Evolutionary conservation across 2,797 vertebrate species (phyloP), one percentile per base, ranked within the genome.

Genomic region (Chloroceryle inda): DNA sequence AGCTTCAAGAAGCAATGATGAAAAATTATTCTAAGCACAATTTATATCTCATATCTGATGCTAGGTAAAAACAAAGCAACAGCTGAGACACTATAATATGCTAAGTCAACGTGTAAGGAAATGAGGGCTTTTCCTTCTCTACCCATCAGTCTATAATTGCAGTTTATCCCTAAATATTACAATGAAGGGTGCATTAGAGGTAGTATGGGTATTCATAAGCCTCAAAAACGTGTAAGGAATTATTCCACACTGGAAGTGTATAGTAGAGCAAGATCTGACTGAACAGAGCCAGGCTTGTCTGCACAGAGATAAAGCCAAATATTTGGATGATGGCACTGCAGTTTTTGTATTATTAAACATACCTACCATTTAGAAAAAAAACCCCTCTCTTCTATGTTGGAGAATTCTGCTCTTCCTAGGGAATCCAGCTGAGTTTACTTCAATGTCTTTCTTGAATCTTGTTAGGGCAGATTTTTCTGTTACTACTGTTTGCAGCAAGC

Each of bases 321-420:
- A 94, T 94, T 94, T 97, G 89, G 62, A 53, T 6, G 10, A 73
- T 58, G 24, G 64, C 53, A 71, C 53, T 67, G 44, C 62, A 94
- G 69, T n/a, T 91, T 89, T 88, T 96, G 56, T 92, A 89, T 91
- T 96, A 96, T 87, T 95, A 87, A 97, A 64, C 37, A 77, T 86
- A 68, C 53, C 35, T 80, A 86, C 10, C 10, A 21, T 71, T 77
- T 87, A 74, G 66, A 81, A 86, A 80, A 80, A 87, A 81, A 45
- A 49, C 2, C 44, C 14, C 1, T 58, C 49, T 84, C 12, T 80
- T 74, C 83, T 9, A 4, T 49, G 33, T 44, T 62, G 63, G 61
- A 86, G 12, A 35, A 94, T 61, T 73, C 67, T 85, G n/a, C 45
- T 78, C 68, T 91, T 96, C 89, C 81, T 67, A 62, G 80, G 85